These are phyloP conservation scores for Oreochromis aureus DNA, from an alignment of 2,113 vertebrate species.

Conservation along the genomic window DNA sequence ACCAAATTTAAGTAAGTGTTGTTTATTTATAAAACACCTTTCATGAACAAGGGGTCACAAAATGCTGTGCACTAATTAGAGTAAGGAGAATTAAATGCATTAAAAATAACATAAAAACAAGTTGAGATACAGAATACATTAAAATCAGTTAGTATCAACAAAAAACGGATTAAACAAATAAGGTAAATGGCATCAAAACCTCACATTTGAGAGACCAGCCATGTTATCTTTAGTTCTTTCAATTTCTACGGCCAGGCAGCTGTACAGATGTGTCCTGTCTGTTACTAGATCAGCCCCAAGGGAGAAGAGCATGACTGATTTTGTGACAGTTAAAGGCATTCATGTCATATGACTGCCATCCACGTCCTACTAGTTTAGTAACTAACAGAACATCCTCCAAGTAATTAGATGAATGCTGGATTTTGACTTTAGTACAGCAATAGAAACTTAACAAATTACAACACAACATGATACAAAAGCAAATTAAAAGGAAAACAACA, in stretches of 20 bases:
- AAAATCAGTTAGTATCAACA: not conserved
- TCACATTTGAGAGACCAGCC: not conserved
- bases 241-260: not conserved
- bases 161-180: not conserved
- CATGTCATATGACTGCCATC: conserved; percentile 10
- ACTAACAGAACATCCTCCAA: not conserved
- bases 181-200: not conserved
- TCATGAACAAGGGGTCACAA: accelerated
- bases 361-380: not conserved
- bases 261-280: not conserved
- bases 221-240: not conserved
- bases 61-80: not conserved
- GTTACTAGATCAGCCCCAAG: not conserved
- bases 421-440: not conserved
- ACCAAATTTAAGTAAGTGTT: not conserved
- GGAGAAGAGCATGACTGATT: not conserved
- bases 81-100: not conserved
- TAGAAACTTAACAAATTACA: not conserved
- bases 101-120: not conserved
- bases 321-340: not conserved
- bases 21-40: not conserved
- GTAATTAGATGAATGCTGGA: not conserved
- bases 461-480: not conserved
- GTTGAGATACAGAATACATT: not conserved
- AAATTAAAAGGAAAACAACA: not conserved